Conservation (phyloP, 2,888 invertebrate species). For the Chymomyza procnemis region DNA sequence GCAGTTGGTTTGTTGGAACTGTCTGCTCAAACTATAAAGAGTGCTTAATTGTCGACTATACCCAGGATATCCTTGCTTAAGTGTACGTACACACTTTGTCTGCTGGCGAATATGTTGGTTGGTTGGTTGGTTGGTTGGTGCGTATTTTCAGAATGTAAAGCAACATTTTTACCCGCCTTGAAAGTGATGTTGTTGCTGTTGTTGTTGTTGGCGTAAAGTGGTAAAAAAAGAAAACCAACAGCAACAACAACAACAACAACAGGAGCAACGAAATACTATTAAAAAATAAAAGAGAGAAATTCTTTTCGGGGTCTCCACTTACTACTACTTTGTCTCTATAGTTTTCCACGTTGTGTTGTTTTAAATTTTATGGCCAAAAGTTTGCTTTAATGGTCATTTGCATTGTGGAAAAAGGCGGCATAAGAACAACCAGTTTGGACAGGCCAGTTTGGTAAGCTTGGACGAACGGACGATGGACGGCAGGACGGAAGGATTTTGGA, state of each 20-base stretch:
- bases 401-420: conserved; percentile 17
- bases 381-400: conserved; percentile 32
- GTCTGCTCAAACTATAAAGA: too few relatives aligned
- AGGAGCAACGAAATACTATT: neutral
- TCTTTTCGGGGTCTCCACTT: conserved; percentile 13
- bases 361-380: conserved; percentile 34
- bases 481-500: conserved; percentile 22
- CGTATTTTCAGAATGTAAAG: conserved; percentile 5
- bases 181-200: neutral
- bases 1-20: too few relatives aligned
- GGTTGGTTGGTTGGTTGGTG: too few relatives aligned
- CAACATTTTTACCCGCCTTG: conserved; percentile 8
- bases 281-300: neutral
- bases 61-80: neutral
- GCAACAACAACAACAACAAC: neutral
- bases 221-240: neutral
- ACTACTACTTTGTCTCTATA: conserved; percentile 6
- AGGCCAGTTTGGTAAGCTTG: conserved; percentile 14
- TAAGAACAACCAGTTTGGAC: conserved; percentile 16
- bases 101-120: neutral
- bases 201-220: too few relatives aligned
- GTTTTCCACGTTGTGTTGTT: conserved; percentile 21
- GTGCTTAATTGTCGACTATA: too few relatives aligned
- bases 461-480: neutral
- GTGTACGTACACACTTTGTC: neutral